Conservation (phyloP, 2,113 vertebrate species). For the Dipodomys stephensi region DNA sequence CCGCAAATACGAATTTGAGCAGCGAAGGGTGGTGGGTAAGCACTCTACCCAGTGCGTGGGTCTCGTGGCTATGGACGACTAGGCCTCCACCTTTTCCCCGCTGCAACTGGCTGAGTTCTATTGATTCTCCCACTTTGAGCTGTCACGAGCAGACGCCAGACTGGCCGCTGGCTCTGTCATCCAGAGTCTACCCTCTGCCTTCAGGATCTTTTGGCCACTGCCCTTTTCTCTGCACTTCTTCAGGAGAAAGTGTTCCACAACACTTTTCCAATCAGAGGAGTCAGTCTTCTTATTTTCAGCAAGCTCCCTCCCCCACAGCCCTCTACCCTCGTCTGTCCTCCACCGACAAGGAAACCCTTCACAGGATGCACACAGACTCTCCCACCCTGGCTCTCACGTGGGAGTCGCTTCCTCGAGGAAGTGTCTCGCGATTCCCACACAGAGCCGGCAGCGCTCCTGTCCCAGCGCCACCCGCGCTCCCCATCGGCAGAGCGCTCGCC, state of each 20-base stretch:
- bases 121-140: not conserved
- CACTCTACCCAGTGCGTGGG: accelerated
- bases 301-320: not conserved
- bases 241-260: not conserved
- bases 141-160: not conserved
- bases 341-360: not conserved
- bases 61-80: not conserved
- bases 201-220: not conserved
- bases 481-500: accelerated
- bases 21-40: not conserved
- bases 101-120: not conserved
- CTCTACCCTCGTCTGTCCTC: not conserved
- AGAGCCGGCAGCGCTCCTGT: not conserved
- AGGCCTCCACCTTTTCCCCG: accelerated
- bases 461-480: not conserved
- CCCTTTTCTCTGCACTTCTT: not conserved
- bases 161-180: accelerated
- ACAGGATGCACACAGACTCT: accelerated
- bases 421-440: not conserved
- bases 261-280: not conserved
- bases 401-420: not conserved
- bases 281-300: not conserved
- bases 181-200: accelerated
- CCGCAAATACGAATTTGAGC: not conserved
- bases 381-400: not conserved